Evolutionary conservation across 2,888 invertebrate species (phyloP).

Genomic region (Pinctada fucata): DNA sequence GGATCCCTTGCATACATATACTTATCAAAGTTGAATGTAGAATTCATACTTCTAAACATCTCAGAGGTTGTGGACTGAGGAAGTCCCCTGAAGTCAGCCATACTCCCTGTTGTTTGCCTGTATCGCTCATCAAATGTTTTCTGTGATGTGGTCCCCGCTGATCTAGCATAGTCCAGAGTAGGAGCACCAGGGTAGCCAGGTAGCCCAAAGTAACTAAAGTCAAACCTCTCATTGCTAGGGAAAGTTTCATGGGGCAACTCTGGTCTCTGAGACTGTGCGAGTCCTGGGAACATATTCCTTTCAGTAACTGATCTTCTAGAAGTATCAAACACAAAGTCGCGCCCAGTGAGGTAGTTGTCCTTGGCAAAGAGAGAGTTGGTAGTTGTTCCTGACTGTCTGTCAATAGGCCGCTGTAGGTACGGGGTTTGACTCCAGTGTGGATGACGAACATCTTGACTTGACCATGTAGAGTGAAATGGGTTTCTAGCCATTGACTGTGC

Average conservation of each 20-base stretch:
- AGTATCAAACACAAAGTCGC: conserved; percentile 72
- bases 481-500: conserved; percentile 68
- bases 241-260: conserved; percentile 66
- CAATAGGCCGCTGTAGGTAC: conserved; percentile 61
- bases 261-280: conserved; percentile 61
- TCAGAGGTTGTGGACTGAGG: conserved; percentile 69
- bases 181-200: conserved; percentile 64
- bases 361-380: conserved; percentile 64
- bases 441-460: conserved; percentile 65
- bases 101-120: conserved; percentile 64
- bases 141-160: conserved; percentile 62
- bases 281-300: conserved; percentile 66
- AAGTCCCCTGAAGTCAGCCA: conserved; percentile 69
- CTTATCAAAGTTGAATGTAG: conserved; percentile 72
- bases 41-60: conserved; percentile 70
- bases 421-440: conserved; percentile 67
- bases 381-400: conserved; percentile 62
- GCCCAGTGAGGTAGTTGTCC: conserved; percentile 65
- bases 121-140: conserved; percentile 74
- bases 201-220: conserved; percentile 69
- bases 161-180: conserved; percentile 67
- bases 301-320: conserved; percentile 63
- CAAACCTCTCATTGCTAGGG: conserved; percentile 64
- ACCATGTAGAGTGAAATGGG: conserved; percentile 69
- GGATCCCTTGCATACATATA: conserved; percentile 72